Conservation (phyloP, 2,888 invertebrate species). For the Chymomyza amoena region DNA sequence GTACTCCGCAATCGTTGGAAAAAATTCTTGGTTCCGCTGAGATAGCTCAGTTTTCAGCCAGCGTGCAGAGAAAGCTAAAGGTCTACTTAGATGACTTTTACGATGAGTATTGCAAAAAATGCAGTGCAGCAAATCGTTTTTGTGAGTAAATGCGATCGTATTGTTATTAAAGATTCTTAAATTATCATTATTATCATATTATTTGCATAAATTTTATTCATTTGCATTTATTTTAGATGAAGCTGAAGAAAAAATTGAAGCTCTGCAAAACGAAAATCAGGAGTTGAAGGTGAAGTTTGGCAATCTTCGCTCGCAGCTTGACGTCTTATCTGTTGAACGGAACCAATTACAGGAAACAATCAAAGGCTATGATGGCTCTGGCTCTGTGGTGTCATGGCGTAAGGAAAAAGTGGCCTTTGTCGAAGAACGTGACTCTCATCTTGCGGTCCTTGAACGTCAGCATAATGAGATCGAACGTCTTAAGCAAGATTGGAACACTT, state of each 20-base stretch:
- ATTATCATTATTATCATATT: not conserved
- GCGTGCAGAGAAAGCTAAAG: conserved; percentile 83
- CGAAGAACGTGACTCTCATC: conserved; percentile 87
- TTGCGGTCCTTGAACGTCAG: conserved; percentile 85
- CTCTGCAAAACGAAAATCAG: conserved; percentile 82
- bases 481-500: conserved; percentile 83
- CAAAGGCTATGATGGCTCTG: conserved; percentile 82
- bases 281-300: conserved; percentile 83
- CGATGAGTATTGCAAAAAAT: conserved; percentile 86
- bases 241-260: conserved; percentile 76
- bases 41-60: conserved; percentile 80
- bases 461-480: conserved; percentile 87
- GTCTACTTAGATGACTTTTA: conserved; percentile 82
- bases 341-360: conserved; percentile 83
- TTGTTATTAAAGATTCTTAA: not conserved
- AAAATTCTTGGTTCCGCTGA: conserved; percentile 80
- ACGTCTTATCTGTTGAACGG: conserved; percentile 83
- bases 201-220: not conserved
- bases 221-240: conserved; percentile 48
- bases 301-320: conserved; percentile 83
- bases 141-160: conserved; percentile 56
- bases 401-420: conserved; percentile 85
- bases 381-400: conserved; percentile 84
- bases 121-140: conserved; percentile 83
- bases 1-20: conserved; percentile 76